A percentile compares a stretch with the other conserved stretches of the same genome.
phyloP scores from a whole-genome alignment of 37 sponge, comb jelly and placozoan genomes.

The Dysidea cf. avara region DNA sequence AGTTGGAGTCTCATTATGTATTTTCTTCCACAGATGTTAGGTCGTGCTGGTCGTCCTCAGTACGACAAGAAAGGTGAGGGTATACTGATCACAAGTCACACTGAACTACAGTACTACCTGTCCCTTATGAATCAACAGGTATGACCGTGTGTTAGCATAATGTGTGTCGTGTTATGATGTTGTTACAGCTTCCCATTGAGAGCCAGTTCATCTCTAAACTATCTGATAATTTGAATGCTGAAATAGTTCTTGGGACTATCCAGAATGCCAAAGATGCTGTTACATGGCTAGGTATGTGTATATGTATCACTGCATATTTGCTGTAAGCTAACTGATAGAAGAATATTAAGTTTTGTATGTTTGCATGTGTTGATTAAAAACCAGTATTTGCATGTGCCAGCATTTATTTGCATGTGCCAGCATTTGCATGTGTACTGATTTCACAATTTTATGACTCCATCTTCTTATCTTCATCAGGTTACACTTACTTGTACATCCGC shows the following conservation, averaged over 20 bases:
- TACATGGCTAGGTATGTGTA: slow-evolving; percentile 78
- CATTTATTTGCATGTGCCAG: no score
- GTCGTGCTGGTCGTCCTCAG: slow-evolving; percentile 97
- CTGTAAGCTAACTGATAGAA: background rate
- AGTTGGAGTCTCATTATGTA: no score
- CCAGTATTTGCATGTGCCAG: background rate
- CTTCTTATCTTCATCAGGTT: slow-evolving; percentile 42
- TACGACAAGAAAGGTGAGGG: slow-evolving; percentile 96
- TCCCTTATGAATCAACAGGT: slow-evolving; percentile 97
- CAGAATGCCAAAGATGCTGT: slow-evolving; percentile 95
- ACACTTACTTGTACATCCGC: slow-evolving; percentile 95
- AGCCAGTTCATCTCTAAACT: slow-evolving; percentile 90
- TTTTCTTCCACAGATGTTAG: slow-evolving; percentile 70
- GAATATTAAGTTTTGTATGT: background rate
- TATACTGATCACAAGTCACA: slow-evolving; percentile 89
- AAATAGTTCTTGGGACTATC: slow-evolving; percentile 92
- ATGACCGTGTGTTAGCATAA: background rate
- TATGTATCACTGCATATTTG: background rate
- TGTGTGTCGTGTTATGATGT: background rate
- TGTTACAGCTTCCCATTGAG: slow-evolving; percentile 89
- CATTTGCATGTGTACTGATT: no score
- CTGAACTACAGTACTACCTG: slow-evolving; percentile 97
- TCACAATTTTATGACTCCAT: no score
- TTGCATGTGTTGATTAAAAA: background rate
- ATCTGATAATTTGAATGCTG: slow-evolving; percentile 97